Percentiles rank a stretch among this genome's conserved stretches.
Evolutionary conservation across 2,113 vertebrate genomes (phyloP).

Genomic region (Oenanthe oenanthe): DNA sequence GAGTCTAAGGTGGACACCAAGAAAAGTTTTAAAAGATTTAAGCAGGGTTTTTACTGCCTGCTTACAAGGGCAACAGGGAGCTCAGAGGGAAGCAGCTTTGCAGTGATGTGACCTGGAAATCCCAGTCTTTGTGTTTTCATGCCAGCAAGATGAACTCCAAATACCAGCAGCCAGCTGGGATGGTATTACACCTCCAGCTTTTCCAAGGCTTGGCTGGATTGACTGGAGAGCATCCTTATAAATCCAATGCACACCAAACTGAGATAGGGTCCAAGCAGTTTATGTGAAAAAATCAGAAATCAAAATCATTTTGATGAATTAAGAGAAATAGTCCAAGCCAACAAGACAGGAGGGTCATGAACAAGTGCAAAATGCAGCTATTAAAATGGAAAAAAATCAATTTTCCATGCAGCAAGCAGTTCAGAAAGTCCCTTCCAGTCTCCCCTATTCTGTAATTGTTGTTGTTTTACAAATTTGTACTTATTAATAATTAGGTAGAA

Average conservation of each 20-base stretch:
- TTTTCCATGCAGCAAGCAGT: not conserved
- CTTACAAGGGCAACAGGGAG: not conserved
- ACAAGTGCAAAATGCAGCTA: not conserved
- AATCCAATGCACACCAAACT: not conserved
- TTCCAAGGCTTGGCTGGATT: not conserved
- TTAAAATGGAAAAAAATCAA: not conserved
- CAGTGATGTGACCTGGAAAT: not conserved
- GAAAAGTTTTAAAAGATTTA: constrained; percentile 12
- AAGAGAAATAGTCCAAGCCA: not conserved
- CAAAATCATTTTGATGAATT: not conserved
- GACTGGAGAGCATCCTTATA: not conserved
- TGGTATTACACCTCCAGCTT: too few relatives aligned
- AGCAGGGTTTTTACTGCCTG: not conserved
- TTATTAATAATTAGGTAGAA: not conserved
- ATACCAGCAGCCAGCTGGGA: fast-evolving
- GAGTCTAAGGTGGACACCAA: not conserved
- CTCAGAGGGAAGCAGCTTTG: not conserved
- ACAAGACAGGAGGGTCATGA: fast-evolving
- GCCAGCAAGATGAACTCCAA: not conserved
- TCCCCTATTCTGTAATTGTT: not conserved
- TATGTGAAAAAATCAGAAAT: not conserved
- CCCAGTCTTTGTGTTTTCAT: not conserved
- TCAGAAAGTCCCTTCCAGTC: not conserved
- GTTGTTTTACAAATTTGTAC: not conserved
- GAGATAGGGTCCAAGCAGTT: not conserved